These are phyloP conservation scores for Lycia hirtaria DNA, from an alignment of 2,888 invertebrate species.

Conservation along the genomic window DNA sequence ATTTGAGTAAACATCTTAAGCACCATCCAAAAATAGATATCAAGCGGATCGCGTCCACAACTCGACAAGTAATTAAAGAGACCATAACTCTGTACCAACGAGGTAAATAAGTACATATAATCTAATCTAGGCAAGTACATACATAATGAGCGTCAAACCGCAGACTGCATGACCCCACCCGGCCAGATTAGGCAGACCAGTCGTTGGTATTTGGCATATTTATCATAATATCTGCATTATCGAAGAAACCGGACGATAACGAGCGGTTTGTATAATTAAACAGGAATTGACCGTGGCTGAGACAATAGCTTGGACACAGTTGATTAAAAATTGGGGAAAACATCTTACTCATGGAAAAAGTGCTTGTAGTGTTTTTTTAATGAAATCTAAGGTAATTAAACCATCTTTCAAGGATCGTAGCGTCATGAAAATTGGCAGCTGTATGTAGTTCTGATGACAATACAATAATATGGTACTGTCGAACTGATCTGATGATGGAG, in stretches of 20 bases:
- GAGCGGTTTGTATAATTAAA: conserved; percentile 14
- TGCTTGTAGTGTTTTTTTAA: neutral
- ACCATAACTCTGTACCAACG: conserved; percentile 23
- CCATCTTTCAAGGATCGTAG: too few species aligned
- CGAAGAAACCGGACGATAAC: conserved; percentile 26
- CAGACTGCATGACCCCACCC: conserved; percentile 51
- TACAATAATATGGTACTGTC: too few species aligned
- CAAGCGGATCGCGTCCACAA: conserved; percentile 7
- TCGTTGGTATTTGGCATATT: conserved; percentile 43
- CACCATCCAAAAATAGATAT: conserved; percentile 8
- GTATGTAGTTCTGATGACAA: too few species aligned
- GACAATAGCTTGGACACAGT: conserved; percentile 11
- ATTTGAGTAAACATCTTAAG: neutral
- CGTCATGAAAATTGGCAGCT: too few species aligned
- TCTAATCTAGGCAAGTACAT: conserved; percentile 32
- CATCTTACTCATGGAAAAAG: neutral
- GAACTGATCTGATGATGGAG: too few species aligned
- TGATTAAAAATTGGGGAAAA: neutral
- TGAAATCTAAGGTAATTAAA: neutral
- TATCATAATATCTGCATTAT: conserved; percentile 41
- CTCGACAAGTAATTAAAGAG: conserved; percentile 23
- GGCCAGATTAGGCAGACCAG: conserved; percentile 32
- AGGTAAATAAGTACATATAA: conserved; percentile 27
- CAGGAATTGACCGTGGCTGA: conserved; percentile 10
- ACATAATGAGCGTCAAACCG: too few species aligned